Evolutionary conservation across 2,797 vertebrate species (phyloP).

Genomic region (Coccyzus lansbergi): DNA sequence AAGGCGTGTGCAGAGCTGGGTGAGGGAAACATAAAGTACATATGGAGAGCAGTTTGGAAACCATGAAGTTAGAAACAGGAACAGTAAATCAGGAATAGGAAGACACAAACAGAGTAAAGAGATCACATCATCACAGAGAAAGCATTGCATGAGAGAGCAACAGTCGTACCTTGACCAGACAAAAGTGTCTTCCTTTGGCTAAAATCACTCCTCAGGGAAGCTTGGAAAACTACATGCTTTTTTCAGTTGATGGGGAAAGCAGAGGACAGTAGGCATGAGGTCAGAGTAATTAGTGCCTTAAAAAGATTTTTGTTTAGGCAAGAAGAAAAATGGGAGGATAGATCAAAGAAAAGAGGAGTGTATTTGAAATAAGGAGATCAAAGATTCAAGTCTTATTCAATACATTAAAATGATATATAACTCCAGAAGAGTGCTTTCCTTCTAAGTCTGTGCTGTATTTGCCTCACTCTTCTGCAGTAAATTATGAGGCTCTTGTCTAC

Average conservation of each 20-base stretch:
- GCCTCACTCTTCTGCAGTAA: constrained; percentile 1
- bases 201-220: not conserved
- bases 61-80: not conserved
- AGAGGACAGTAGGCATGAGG: not conserved
- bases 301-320: not conserved
- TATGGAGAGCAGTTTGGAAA: not conserved
- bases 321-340: not conserved
- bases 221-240: not conserved
- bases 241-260: not conserved
- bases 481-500: not conserved
- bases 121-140: not conserved
- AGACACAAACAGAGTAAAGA: not conserved
- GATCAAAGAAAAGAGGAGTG: not conserved
- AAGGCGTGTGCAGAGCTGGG: not conserved
- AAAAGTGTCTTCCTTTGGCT: not conserved
- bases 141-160: not conserved
- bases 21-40: not conserved
- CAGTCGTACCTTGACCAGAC: not conserved
- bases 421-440: not conserved
- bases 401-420: not conserved
- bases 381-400: not conserved
- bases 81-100: not conserved
- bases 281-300: not conserved
- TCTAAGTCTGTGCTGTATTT: not conserved
- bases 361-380: constrained; percentile 1